Evolutionary conservation across 2,797 vertebrate genomes (phyloP).

Genomic region (Myotis pilosus): DNA sequence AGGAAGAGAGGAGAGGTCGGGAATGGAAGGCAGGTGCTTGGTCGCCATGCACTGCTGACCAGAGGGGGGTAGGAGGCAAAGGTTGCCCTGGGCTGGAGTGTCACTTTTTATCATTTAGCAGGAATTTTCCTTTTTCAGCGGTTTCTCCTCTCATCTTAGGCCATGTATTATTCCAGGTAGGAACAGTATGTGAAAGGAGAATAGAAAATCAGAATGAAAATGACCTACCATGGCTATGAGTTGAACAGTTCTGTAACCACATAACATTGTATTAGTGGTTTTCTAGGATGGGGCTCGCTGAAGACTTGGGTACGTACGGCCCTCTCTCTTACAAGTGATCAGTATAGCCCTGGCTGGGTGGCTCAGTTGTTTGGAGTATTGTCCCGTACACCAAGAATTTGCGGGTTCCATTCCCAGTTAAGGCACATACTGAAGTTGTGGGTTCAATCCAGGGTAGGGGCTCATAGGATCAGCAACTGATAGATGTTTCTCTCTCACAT

Average conservation of each 20-base stretch:
- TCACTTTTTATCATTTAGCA: neutral
- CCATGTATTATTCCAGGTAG: neutral
- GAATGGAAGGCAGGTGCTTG: neutral
- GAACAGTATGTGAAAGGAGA: neutral
- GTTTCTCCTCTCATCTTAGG: neutral
- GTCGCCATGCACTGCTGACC: neutral
- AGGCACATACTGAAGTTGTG: neutral
- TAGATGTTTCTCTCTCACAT: neutral
- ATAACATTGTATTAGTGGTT: neutral
- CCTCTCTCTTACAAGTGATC: neutral
- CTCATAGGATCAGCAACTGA: no score
- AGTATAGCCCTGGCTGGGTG: neutral
- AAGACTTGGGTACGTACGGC: neutral
- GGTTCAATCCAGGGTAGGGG: neutral
- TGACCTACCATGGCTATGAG: neutral
- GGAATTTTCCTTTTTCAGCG: slow-evolving; percentile 32
- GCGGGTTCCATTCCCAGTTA: neutral
- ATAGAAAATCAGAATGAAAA: neutral
- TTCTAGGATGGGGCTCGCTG: neutral
- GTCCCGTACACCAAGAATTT: neutral
- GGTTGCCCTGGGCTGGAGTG: neutral
- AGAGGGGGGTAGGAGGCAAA: neutral
- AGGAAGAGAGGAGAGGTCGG: slow-evolving; percentile 46
- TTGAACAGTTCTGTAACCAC: neutral
- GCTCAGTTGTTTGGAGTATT: neutral